These are phyloP conservation scores for Thryonomys swinderianus DNA, from an alignment of 2,113 vertebrate species.

Conservation along the genomic window DNA sequence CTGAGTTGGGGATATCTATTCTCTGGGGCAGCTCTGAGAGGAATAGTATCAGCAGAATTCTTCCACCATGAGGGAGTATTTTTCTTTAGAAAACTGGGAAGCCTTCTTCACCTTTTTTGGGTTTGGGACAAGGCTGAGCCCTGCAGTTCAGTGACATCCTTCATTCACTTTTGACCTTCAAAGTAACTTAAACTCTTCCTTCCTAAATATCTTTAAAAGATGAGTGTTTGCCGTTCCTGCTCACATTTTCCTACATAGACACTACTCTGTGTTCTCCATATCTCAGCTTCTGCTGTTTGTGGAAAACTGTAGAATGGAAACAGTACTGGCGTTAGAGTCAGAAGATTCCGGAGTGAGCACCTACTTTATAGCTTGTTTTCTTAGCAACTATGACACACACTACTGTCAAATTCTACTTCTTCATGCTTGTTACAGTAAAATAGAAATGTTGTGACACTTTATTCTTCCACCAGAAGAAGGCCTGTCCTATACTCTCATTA, in stretches of 20 bases:
- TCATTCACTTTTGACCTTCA: neutral
- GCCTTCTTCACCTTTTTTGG: neutral
- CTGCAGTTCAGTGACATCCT: neutral
- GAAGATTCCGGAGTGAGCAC: neutral
- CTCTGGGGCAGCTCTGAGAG: fast-evolving
- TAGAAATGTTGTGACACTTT: no score
- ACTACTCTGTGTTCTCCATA: neutral
- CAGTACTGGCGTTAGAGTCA: neutral
- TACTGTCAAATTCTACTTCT: neutral
- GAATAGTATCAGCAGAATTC: neutral
- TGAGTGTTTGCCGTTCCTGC: neutral
- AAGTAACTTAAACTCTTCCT: neutral
- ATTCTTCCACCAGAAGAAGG: fast-evolving
- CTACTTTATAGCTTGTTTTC: neutral
- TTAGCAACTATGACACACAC: fast-evolving
- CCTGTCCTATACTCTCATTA: neutral
- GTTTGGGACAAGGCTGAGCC: neutral
- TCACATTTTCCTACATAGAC: neutral
- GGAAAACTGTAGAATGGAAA: neutral
- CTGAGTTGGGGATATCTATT: neutral
- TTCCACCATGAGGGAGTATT: no score
- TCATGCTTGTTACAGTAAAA: fast-evolving
- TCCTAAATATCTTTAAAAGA: neutral
- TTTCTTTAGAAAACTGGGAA: no score
- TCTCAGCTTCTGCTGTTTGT: neutral